A percentile compares a stretch with the other conserved stretches of the same genome.
These are phyloP conservation scores for Drosophila nigricruria DNA, from an alignment of 2,888 invertebrate genomes.

Conservation along the genomic window DNA sequence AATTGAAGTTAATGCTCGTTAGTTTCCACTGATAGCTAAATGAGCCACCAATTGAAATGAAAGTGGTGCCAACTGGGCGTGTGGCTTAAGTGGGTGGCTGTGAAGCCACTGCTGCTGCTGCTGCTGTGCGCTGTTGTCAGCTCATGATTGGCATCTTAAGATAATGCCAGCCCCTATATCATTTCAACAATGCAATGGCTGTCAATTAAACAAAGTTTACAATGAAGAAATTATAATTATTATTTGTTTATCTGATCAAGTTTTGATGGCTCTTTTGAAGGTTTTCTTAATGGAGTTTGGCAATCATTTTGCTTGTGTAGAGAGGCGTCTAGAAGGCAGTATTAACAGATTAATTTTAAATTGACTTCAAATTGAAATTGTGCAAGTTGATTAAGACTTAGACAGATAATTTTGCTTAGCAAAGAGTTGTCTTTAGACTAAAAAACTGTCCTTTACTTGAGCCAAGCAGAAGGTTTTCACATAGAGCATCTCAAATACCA, in stretches of 20 bases:
- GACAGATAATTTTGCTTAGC: too few relatives aligned
- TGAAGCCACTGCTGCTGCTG: background rate
- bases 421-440: too few relatives aligned
- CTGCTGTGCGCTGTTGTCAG: background rate
- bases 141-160: constrained; percentile 1
- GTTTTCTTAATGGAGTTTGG: background rate
- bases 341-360: background rate
- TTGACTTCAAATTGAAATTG: too few relatives aligned
- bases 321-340: background rate
- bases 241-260: background rate
- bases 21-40: constrained; percentile 38
- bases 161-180: constrained; percentile 9
- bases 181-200: background rate
- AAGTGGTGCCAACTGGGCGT: constrained; percentile 37
- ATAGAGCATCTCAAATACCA: too few relatives aligned
- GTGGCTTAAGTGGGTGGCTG: constrained; percentile 33
- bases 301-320: background rate
- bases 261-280: background rate
- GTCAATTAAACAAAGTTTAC: constrained; percentile 8
- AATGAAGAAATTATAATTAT: constrained; percentile 1
- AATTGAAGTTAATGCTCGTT: constrained; percentile 70
- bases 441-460: too few relatives aligned
- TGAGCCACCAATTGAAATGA: constrained; percentile 38
- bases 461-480: too few relatives aligned
- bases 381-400: too few relatives aligned